Percentiles rank a stretch among this genome's conserved stretches.
Conservation (phyloP, 2,797 vertebrate genomes). For the Ciconia nigra region DNA sequence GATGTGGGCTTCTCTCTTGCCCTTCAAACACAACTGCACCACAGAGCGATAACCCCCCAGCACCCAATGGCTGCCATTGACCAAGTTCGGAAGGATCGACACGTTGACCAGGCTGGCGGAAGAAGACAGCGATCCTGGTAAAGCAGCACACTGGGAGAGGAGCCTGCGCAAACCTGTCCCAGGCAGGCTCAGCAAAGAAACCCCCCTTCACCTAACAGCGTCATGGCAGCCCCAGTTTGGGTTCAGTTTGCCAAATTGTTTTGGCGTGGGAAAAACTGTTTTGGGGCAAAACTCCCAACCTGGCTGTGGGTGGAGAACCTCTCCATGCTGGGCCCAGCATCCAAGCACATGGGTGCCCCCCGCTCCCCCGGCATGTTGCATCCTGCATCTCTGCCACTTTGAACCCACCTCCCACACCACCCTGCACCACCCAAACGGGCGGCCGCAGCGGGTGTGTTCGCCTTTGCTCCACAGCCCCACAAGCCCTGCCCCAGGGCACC, state of each 20-base stretch:
- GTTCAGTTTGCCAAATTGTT: not conserved
- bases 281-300: not conserved
- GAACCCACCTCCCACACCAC: not conserved
- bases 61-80: not conserved
- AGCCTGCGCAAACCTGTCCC: fast-evolving
- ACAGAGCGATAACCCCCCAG: not conserved
- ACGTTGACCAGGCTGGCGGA: fast-evolving
- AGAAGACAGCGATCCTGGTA: not conserved
- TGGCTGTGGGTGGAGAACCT: not conserved
- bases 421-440: not conserved
- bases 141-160: not conserved
- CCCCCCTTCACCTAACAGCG: fast-evolving
- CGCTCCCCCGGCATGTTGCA: not conserved
- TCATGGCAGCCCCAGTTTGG: not conserved
- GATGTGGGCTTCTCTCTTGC: not conserved
- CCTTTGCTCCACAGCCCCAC: fast-evolving
- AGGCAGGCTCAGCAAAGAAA: not conserved
- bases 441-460: fast-evolving
- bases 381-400: not conserved
- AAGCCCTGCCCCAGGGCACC: not conserved
- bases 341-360: not conserved
- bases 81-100: fast-evolving
- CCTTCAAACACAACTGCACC: not conserved
- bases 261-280: not conserved
- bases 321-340: not conserved